Base-by-base conservation (phyloP, 1,140 invertebrate genomes). In the Zaprionus africanus region DNA sequence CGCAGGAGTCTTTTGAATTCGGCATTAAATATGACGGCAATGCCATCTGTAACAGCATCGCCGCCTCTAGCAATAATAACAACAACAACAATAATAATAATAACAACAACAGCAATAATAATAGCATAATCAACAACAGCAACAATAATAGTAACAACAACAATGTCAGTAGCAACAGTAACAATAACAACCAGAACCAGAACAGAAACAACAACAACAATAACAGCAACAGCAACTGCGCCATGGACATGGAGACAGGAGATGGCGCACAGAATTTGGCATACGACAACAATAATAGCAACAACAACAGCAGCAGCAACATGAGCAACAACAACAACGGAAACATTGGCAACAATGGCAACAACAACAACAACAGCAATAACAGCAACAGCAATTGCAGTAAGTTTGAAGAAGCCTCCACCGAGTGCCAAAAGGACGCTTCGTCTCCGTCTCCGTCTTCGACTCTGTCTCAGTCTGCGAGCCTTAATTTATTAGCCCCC, bases 1-100 rank as follows among this genome's bases (percentile, higher is more conserved):
- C 74, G 81, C 81, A 78, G 56, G 78, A 88, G 65, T 65, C 81
- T 26, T 88, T 78, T 26, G 78, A 84, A 46, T 84, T 80, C 83
- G 62, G 80, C 71, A 71, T 81, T 57, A 75, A 75, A 63, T 68
- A 70, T 75, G 76, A 65, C 36, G 62, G 70, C 43, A 65, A 24
- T 15, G 70, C n/a, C 34, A 57, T 6, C 34, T 67, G n/a, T 51
- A 78, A 51, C 9, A 62, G 51, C 68, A 58, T 38, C 61, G 36
- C 24, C 61, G 62, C 1, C 28, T 31, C 17, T 58, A 67, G 51
- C 53, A 79, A 51, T 63, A 73, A 41, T 19, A 63, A 43, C 31
- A 31, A 7, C 51, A 65, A 6, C 9, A 67, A 28, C 53, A 68
- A 43, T 17, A 60, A 2, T n/a, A 71, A 59, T 6, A 36, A 28